These are phyloP conservation scores for Dexiosoma caninum DNA, from an alignment of 2,888 invertebrate species.

Conservation along the genomic window DNA sequence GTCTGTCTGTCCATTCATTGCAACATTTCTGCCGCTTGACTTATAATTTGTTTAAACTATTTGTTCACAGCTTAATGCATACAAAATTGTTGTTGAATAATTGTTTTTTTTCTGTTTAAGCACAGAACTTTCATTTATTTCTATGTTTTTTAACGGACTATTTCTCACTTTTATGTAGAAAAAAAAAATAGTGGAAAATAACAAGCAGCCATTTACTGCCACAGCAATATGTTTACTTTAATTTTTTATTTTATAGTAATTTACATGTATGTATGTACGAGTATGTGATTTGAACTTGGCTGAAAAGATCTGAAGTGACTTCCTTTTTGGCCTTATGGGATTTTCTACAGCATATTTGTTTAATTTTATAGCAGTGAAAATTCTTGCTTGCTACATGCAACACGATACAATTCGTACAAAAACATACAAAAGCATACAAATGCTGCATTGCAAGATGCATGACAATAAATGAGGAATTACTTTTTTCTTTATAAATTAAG, in stretches of 20 bases:
- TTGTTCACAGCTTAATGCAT: constrained; percentile 29
- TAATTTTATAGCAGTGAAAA: constrained; percentile 45
- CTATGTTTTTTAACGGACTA: neutral
- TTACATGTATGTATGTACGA: no score
- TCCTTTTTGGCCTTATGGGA: constrained; percentile 43
- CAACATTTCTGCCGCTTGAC: neutral
- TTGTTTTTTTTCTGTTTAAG: neutral
- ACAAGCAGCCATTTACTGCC: neutral
- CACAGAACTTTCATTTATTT: constrained; percentile 53
- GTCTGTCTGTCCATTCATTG: neutral
- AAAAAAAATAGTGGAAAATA: neutral
- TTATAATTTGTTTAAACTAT: constrained; percentile 51
- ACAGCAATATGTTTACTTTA: neutral
- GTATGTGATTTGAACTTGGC: constrained; percentile 28
- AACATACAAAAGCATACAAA: neutral
- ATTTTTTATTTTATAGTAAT: neutral
- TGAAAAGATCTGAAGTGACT: constrained; percentile 40
- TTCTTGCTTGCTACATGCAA: constrained; percentile 42
- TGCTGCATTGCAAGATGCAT: constrained; percentile 10
- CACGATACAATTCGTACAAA: constrained; percentile 15
- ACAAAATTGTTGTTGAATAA: neutral
- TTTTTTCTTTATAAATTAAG: constrained; percentile 10
- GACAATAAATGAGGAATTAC: constrained; percentile 30
- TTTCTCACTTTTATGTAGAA: constrained; percentile 1
- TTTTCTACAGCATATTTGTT: constrained; percentile 13